These are phyloP conservation scores for Eupleurogrammus muticus DNA, from an alignment of 2,797 vertebrate genomes.

Conservation along the genomic window DNA sequence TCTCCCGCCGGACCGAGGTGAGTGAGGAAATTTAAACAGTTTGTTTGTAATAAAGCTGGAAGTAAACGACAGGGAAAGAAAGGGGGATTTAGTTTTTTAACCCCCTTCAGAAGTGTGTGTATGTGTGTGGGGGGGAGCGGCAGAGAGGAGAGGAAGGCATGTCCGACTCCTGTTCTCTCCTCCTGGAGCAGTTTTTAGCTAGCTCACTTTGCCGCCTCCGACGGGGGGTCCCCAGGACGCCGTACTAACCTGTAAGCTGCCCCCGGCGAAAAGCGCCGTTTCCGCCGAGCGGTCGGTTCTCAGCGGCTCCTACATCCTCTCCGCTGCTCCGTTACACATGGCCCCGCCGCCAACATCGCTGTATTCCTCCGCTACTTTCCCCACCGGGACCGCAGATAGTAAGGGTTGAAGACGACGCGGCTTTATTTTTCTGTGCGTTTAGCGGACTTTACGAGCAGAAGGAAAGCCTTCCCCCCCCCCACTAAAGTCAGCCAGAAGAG, in stretches of 20 bases:
- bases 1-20: constrained; percentile 64
- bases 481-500: background rate
- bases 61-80: constrained; percentile 41
- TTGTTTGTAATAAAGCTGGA: constrained; percentile 39
- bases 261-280: constrained; percentile 31
- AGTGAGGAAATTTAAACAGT: constrained; percentile 53
- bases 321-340: constrained; percentile 47
- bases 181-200: constrained; percentile 56
- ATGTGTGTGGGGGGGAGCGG: constrained; percentile 49
- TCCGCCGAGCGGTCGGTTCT: constrained; percentile 47
- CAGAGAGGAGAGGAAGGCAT: constrained; percentile 45
- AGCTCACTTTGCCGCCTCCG: constrained; percentile 51
- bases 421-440: background rate
- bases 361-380: background rate
- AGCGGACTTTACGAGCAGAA: constrained; percentile 11
- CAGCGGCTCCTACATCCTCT: constrained; percentile 63
- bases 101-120: constrained; percentile 16
- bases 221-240: constrained; percentile 22
- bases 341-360: constrained; percentile 15
- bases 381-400: constrained; percentile 22
- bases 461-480: no score
- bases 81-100: constrained; percentile 29
- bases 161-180: constrained; percentile 45
- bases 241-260: constrained; percentile 3
- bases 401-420: background rate